These are phyloP conservation scores for Calyptomena viridis DNA, from an alignment of 2,113 vertebrate species.

Conservation along the genomic window DNA sequence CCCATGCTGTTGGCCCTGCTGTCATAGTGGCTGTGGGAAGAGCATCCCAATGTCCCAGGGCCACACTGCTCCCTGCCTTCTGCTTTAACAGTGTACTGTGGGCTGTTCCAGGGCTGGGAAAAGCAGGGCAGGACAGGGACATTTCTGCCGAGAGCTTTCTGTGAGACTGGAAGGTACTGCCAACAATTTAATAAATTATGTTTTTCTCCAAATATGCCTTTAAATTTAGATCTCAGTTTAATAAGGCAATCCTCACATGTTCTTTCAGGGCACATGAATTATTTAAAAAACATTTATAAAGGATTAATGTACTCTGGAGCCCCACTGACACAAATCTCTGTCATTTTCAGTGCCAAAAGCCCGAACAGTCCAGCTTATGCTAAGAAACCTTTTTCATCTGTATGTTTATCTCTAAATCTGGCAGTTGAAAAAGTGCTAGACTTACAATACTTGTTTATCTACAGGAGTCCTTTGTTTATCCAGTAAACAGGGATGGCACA, in stretches of 20 bases:
- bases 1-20: accelerated
- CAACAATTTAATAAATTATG: neutral
- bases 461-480: neutral
- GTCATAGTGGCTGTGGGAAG: neutral
- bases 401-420: slow-evolving; percentile 9
- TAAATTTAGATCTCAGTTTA: slow-evolving; percentile 45
- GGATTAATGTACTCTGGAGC: slow-evolving; percentile 46
- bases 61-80: neutral
- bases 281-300: slow-evolving; percentile 63
- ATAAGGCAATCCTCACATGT: slow-evolving; percentile 13
- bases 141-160: neutral
- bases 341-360: slow-evolving; percentile 35
- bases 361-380: neutral
- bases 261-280: slow-evolving; percentile 49
- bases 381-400: neutral
- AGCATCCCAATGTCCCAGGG: accelerated
- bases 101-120: neutral
- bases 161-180: neutral
- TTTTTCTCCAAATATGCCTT: neutral
- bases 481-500: neutral
- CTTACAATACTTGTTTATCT: slow-evolving; percentile 9
- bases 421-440: neutral
- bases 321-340: slow-evolving; percentile 38
- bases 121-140: neutral
- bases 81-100: neutral